phyloP scores from a whole-genome alignment of 37 sponge, comb jelly and placozoan species.

The Amphimedon queenslandica region DNA sequence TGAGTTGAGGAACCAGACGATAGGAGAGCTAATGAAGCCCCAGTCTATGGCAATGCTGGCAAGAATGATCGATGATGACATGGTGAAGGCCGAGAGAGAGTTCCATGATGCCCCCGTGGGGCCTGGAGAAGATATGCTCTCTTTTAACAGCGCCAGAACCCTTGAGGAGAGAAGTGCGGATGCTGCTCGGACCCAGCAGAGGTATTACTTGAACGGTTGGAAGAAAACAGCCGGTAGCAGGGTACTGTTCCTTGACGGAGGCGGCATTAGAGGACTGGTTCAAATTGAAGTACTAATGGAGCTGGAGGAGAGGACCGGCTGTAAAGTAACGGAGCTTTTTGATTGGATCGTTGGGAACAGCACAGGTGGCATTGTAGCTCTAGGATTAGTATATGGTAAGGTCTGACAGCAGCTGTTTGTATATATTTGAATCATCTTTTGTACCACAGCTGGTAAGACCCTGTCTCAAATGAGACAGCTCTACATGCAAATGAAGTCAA shows the following conservation, averaged over 20 bases:
- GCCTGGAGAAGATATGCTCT: background rate
- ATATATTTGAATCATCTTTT: background rate
- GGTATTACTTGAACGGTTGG: background rate
- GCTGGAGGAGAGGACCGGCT: conserved; percentile 11
- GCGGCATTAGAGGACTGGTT: conserved; percentile 23
- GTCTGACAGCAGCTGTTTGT: background rate
- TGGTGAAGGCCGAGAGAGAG: background rate
- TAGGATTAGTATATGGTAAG: conserved; percentile 23
- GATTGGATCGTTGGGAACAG: conserved; percentile 41
- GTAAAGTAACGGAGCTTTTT: conserved; percentile 27
- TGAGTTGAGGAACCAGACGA: background rate
- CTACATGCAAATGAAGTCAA: conserved; percentile 43
- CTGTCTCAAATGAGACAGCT: conserved; percentile 15
- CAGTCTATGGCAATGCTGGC: background rate
- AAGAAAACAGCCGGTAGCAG: conserved; percentile 9
- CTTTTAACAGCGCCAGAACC: background rate
- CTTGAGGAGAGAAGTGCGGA: background rate
- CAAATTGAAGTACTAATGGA: conserved; percentile 28
- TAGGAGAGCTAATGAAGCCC: background rate
- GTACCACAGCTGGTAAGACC: conserved; percentile 8
- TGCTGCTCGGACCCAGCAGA: background rate
- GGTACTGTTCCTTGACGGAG: conserved; percentile 30
- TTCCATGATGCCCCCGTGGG: no score
- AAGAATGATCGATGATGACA: background rate
- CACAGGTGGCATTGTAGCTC: conserved; percentile 36